Evolutionary conservation across 2,797 vertebrate species (phyloP).

Genomic region (Myripristis jacobus): DNA sequence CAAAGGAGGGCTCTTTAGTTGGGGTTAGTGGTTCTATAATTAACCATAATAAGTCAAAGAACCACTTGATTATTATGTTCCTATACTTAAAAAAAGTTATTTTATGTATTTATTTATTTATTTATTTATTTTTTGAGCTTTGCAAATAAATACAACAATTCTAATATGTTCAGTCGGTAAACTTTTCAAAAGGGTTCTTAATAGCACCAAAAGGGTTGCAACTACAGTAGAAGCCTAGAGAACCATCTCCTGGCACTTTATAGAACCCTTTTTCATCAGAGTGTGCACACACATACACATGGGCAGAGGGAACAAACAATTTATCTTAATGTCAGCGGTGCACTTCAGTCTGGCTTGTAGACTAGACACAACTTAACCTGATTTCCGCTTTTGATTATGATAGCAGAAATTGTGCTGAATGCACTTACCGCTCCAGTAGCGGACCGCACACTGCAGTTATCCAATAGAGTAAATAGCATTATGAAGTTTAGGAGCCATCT

Average conservation of each 20-base stretch:
- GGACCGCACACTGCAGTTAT: slow-evolving; percentile 73
- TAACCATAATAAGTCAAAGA: no score
- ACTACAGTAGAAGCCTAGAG: not conserved
- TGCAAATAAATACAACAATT: no score
- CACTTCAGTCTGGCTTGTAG: slow-evolving; percentile 44
- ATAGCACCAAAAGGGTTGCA: not conserved
- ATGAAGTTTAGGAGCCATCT: slow-evolving; percentile 75
- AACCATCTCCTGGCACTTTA: no score
- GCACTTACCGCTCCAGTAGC: slow-evolving; percentile 67
- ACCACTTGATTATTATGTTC: no score
- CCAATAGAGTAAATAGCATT: slow-evolving; percentile 81
- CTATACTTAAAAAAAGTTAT: no score
- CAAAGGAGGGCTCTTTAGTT: no score
- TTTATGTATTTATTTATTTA: no score
- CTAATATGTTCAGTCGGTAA: no score
- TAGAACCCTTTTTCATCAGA: not conserved
- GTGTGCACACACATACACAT: slow-evolving; percentile 9
- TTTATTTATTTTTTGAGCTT: no score
- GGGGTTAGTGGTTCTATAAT: no score
- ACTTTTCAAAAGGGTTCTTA: not conserved
- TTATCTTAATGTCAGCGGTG: slow-evolving; percentile 50
- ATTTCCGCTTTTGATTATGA: slow-evolving; percentile 78
- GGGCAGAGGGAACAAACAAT: slow-evolving; percentile 29
- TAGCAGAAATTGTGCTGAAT: slow-evolving; percentile 81
- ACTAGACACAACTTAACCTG: slow-evolving; percentile 56